Conservation (phyloP, 2,888 invertebrate genomes). For the Cataglyphis livida region DNA sequence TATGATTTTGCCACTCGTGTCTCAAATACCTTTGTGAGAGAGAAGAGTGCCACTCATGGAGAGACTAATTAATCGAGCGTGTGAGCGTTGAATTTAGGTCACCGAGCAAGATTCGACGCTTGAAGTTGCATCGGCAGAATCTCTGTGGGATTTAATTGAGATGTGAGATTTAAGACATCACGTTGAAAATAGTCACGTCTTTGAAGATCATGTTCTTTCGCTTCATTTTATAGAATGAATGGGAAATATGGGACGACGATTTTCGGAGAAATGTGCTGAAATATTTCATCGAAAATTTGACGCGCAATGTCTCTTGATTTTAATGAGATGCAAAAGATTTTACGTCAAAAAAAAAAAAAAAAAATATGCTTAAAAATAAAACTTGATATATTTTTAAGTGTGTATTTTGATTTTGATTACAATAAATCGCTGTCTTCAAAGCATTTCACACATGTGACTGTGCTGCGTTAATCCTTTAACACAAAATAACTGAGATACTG, state of each 20-base stretch:
- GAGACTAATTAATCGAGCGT: constrained; percentile 44
- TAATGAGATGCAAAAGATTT: neutral
- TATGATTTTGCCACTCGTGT: neutral
- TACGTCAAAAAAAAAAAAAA: neutral
- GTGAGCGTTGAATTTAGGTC: constrained; percentile 30
- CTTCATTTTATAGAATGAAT: neutral
- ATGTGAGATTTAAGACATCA: neutral
- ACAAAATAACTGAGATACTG: neutral
- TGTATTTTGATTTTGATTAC: neutral
- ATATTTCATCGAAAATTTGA: neutral
- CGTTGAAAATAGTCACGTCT: neutral
- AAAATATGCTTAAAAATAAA: neutral
- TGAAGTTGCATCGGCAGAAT: constrained; percentile 14
- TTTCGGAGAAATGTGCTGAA: neutral
- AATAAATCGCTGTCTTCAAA: neutral
- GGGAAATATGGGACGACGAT: neutral
- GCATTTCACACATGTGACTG: neutral
- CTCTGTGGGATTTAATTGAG: constrained; percentile 8
- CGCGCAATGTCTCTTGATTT: neutral
- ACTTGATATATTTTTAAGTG: neutral
- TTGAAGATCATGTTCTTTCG: neutral
- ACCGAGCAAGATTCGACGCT: constrained; percentile 19
- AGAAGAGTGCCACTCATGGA: constrained; percentile 11
- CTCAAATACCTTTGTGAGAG: neutral
- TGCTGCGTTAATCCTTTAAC: neutral